Conservation (phyloP, 2,113 vertebrate species). For the Cyprinus carpio region DNA sequence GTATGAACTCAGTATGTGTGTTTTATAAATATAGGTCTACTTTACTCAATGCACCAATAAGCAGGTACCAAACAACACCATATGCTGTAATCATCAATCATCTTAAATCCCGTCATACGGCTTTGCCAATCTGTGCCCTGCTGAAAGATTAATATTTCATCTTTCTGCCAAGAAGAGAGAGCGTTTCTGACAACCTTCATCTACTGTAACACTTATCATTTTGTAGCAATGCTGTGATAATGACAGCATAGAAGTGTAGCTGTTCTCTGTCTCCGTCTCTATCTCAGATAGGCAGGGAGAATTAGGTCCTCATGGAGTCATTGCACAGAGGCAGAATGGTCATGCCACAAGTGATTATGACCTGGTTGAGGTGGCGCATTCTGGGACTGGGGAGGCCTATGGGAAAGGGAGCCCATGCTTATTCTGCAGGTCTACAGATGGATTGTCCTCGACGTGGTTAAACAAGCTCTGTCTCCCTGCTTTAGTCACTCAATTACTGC, state of each 20-base stretch:
- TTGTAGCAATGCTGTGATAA: constrained; percentile 35
- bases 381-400: constrained; percentile 71
- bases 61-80: constrained; percentile 6
- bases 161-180: constrained; percentile 25
- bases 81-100: constrained; percentile 4
- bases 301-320: constrained; percentile 50
- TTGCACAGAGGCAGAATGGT: constrained; percentile 57
- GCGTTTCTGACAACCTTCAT: constrained; percentile 27
- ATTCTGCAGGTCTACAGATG: constrained; percentile 69
- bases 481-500: constrained; percentile 64
- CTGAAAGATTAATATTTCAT: constrained; percentile 37
- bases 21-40: background rate
- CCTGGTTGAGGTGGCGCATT: constrained; percentile 69
- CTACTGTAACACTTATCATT: constrained; percentile 36
- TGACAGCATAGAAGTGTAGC: constrained; percentile 14
- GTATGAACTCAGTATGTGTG: background rate
- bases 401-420: constrained; percentile 72
- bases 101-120: background rate
- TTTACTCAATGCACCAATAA: background rate
- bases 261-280: constrained; percentile 5
- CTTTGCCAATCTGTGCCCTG: constrained; percentile 32
- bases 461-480: constrained; percentile 67
- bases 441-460: constrained; percentile 72
- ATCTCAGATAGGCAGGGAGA: constrained; percentile 31
- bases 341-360: constrained; percentile 72